A percentile compares a stretch with the other conserved stretches of the same genome.
These are phyloP conservation scores for Petrocephalus sullivani DNA, from an alignment of 2,797 vertebrate species.

Conservation along the genomic window DNA sequence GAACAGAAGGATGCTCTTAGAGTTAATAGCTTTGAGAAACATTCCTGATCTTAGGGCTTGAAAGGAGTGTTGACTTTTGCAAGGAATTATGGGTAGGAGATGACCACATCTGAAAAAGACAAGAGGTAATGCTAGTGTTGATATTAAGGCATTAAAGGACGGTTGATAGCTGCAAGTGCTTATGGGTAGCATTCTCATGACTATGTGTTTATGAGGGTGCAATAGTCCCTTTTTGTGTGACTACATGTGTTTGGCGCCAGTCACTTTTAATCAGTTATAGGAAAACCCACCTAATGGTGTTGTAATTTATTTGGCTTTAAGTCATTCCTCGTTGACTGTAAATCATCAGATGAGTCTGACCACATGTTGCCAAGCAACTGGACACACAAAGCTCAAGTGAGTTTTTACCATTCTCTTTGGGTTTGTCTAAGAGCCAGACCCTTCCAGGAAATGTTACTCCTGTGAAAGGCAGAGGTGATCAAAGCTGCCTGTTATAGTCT, in stretches of 20 bases:
- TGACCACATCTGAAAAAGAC: neutral
- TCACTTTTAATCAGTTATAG: constrained; percentile 11
- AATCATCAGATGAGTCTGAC: neutral
- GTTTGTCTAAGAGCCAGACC: neutral
- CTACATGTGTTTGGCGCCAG: neutral
- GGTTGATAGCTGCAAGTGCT: neutral
- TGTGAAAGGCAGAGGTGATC: constrained; percentile 4
- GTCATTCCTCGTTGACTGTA: constrained; percentile 11
- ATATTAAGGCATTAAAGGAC: neutral
- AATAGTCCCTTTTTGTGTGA: neutral
- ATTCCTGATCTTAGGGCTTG: neutral
- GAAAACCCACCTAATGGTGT: neutral
- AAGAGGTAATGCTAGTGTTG: neutral
- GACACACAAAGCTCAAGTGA: neutral
- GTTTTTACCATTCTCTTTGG: neutral
- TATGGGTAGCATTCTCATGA: neutral
- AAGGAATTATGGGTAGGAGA: neutral
- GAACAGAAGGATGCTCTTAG: neutral
- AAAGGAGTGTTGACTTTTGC: neutral
- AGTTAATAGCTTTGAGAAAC: neutral
- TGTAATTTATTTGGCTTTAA: constrained; percentile 21
- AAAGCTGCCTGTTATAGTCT: neutral
- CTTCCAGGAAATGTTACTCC: neutral
- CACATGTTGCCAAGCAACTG: constrained; percentile 23
- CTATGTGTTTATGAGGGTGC: neutral